These are phyloP conservation scores for Dryobates pubescens DNA, from an alignment of 2,797 vertebrate genomes.

Conservation along the genomic window DNA sequence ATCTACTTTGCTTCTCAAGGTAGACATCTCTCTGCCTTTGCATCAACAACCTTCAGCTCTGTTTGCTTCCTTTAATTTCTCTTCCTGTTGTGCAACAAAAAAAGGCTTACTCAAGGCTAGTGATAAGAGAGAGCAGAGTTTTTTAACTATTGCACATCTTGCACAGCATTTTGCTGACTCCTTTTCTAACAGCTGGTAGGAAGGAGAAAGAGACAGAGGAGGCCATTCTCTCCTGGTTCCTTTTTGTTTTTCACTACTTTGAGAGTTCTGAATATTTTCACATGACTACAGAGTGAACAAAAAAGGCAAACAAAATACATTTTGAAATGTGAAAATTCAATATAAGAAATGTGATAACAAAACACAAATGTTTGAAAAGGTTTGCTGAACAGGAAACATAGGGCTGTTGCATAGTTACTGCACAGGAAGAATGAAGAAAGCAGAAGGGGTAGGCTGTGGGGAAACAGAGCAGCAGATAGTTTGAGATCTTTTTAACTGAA, in stretches of 20 bases:
- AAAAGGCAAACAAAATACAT: not conserved
- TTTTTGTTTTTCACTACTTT: not conserved
- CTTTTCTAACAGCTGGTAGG: not conserved
- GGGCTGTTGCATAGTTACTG: not conserved
- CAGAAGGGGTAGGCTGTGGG: not conserved
- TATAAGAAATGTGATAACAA: constrained; percentile 39
- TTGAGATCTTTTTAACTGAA: constrained; percentile 39
- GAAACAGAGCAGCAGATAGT: not conserved
- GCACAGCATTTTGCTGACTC: not conserved
- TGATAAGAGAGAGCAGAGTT: not conserved
- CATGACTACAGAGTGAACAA: not conserved
- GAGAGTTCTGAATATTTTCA: constrained; percentile 15
- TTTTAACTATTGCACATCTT: not conserved
- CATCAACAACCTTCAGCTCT: not conserved
- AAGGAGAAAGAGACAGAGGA: not conserved
- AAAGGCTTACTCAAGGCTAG: not conserved
- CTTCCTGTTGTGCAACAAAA: not conserved
- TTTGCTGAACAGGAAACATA: not conserved
- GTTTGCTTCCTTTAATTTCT: not conserved
- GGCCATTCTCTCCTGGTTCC: not conserved
- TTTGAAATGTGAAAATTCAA: constrained; percentile 33
- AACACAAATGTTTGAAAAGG: constrained; percentile 37
- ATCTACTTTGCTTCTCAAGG: not conserved
- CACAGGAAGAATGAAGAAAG: constrained; percentile 14
- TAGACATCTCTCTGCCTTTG: not conserved